Conservation (phyloP, 2,888 invertebrate genomes). For the Slavum lentiscoides region DNA sequence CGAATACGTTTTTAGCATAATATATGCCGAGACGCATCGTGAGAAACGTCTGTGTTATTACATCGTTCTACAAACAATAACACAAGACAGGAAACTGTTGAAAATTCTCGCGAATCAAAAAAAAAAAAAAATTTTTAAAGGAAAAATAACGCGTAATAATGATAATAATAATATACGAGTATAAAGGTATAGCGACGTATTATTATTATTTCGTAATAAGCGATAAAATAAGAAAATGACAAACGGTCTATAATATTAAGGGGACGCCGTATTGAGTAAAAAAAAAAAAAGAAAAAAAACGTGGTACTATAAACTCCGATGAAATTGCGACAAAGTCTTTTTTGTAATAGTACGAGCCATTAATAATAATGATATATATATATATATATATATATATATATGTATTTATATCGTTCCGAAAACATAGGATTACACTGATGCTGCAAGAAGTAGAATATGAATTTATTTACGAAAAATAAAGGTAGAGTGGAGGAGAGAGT, state of each 20-base stretch:
- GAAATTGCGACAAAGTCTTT: conserved; percentile 14
- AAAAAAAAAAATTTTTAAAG: not conserved
- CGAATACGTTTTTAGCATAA: too few species aligned
- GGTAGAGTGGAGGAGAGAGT: not conserved
- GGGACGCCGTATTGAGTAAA: conserved; percentile 9
- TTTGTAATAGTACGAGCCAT: not conserved
- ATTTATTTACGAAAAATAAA: conserved; percentile 26
- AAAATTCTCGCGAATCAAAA: not conserved
- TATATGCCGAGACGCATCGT: too few species aligned
- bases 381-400: conserved; percentile 5
- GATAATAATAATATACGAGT: not conserved
- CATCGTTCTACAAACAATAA: not conserved
- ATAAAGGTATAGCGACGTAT: not conserved
- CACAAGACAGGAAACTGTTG: not conserved
- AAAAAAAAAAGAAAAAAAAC: too few species aligned
- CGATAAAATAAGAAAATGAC: conserved; percentile 18
- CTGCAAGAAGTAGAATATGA: not conserved
- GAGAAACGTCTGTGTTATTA: too few species aligned
- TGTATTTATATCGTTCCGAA: not conserved
- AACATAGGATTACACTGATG: not conserved
- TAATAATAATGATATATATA: not conserved
- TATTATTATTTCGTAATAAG: not conserved
- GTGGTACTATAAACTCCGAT: conserved; percentile 2
- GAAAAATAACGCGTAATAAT: not conserved
- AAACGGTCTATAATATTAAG: not conserved